Evolutionary conservation across 2,888 invertebrate genomes (phyloP).

Genomic region (Drosophila ustulata): DNA sequence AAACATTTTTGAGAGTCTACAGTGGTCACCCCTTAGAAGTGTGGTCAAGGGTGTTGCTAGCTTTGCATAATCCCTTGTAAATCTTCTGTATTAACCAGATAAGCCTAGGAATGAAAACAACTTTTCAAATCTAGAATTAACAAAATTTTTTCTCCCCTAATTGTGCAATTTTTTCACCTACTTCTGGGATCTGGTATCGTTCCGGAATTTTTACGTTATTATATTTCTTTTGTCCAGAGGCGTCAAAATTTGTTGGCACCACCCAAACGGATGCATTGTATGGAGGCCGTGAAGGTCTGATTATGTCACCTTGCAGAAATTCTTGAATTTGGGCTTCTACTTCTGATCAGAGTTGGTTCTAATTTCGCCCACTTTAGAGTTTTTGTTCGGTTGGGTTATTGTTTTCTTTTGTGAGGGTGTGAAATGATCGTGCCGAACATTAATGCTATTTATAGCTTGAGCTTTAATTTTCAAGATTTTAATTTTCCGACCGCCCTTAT

Average conservation of each 20-base stretch:
- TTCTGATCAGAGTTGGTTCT: conserved; percentile 51
- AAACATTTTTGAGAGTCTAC: too few relatives aligned
- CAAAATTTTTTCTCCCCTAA: neutral
- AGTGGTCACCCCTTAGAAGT: too few relatives aligned
- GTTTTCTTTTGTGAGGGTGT: neutral
- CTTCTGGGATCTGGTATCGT: neutral
- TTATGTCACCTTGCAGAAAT: neutral
- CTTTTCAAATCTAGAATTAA: neutral
- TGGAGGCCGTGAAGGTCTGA: neutral
- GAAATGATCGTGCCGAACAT: neutral
- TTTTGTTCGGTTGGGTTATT: too few relatives aligned
- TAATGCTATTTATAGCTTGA: neutral
- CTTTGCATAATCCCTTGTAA: too few relatives aligned
- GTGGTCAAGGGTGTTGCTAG: too few relatives aligned
- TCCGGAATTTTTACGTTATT: neutral
- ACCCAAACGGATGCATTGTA: neutral
- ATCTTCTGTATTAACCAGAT: too few relatives aligned
- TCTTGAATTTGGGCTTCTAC: neutral
- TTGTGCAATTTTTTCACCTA: neutral
- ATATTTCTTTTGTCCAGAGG: neutral
- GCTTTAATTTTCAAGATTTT: neutral
- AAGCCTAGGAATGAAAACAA: neutral
- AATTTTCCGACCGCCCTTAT: neutral
- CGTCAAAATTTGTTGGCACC: neutral
- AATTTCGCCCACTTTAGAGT: neutral